These are phyloP conservation scores for Brachylomia viminalis DNA, from an alignment of 2,888 invertebrate genomes.

Conservation along the genomic window DNA sequence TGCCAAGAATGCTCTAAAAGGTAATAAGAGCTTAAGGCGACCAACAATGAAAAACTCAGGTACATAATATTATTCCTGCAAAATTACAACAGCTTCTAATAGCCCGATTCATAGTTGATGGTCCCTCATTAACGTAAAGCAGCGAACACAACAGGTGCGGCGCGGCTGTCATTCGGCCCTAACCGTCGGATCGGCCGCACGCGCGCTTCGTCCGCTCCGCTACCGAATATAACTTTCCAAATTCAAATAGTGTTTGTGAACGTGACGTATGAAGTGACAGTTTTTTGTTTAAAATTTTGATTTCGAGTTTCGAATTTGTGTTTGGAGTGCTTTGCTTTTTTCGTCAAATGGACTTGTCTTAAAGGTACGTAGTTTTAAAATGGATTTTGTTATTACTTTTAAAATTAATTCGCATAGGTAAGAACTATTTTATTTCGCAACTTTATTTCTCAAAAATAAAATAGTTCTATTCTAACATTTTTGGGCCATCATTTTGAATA, in stretches of 20 bases:
- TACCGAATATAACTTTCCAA: slow-evolving; percentile 65
- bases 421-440: too few species aligned
- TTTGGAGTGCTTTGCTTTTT: slow-evolving; percentile 40
- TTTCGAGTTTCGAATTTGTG: slow-evolving; percentile 47
- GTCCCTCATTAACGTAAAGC: slow-evolving; percentile 63
- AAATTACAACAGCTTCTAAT: slow-evolving; percentile 36
- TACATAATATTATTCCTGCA: slow-evolving; percentile 11
- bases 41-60: slow-evolving; percentile 30
- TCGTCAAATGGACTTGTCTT: slow-evolving; percentile 53
- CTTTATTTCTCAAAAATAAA: background rate
- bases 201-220: slow-evolving; percentile 62
- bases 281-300: slow-evolving; percentile 35
- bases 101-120: slow-evolving; percentile 55
- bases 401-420: background rate
- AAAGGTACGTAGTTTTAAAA: slow-evolving; percentile 57
- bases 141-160: slow-evolving; percentile 84
- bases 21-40: slow-evolving; percentile 8
- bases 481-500: background rate
- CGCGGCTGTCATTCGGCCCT: slow-evolving; percentile 75
- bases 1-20: slow-evolving; percentile 19
- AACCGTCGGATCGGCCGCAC: slow-evolving; percentile 77
- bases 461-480: background rate
- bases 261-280: slow-evolving; percentile 56
- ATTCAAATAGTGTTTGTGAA: slow-evolving; percentile 65
- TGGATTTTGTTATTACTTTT: background rate